Percentiles rank a stretch among this genome's conserved stretches.
Conservation (phyloP, 2,888 invertebrate species). For the Hypselothyrea guttata region DNA sequence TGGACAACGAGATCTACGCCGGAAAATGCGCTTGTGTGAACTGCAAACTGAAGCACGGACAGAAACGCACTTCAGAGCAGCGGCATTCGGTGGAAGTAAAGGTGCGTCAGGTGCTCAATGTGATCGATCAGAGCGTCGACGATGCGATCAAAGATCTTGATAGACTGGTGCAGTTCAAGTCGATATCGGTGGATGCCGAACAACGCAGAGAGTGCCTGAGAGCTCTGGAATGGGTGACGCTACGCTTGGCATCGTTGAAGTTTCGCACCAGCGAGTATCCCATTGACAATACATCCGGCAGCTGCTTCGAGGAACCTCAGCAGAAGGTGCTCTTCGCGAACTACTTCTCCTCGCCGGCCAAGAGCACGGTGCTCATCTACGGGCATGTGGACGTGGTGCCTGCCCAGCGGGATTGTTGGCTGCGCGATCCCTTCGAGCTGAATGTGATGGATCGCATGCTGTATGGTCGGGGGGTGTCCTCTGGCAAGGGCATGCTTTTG, state of each 20-base stretch:
- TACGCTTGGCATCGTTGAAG: constrained; percentile 24
- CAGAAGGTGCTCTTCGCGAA: constrained; percentile 45
- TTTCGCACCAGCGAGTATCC: constrained; percentile 21
- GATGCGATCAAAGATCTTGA: constrained; percentile 10
- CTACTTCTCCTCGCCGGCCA: constrained; percentile 51
- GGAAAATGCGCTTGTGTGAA: constrained; percentile 2
- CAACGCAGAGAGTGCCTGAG: constrained; percentile 5
- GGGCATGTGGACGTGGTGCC: constrained; percentile 49
- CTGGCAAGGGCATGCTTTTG: constrained; percentile 51
- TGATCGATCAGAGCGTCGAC: constrained; percentile 4
- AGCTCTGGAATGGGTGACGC: constrained; percentile 34
- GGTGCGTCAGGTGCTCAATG: constrained; percentile 11
- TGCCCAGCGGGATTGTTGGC: constrained; percentile 28
- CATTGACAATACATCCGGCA: not conserved
- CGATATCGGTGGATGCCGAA: constrained; percentile 33
- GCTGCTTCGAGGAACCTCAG: constrained; percentile 14
- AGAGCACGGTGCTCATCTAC: constrained; percentile 48
- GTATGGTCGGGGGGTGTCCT: constrained; percentile 48
- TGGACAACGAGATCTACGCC: too few relatives aligned
- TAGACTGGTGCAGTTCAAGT: constrained; percentile 14
- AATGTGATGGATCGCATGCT: constrained; percentile 8
- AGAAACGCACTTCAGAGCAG: not conserved
- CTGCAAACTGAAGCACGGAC: constrained; percentile 1
- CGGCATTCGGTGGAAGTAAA: rapidly evolving
- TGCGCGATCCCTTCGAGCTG: constrained; percentile 39